These are phyloP conservation scores for Porites australiensis DNA, from an alignment of 64 coral and sea anemone genomes.

Conservation along the genomic window DNA sequence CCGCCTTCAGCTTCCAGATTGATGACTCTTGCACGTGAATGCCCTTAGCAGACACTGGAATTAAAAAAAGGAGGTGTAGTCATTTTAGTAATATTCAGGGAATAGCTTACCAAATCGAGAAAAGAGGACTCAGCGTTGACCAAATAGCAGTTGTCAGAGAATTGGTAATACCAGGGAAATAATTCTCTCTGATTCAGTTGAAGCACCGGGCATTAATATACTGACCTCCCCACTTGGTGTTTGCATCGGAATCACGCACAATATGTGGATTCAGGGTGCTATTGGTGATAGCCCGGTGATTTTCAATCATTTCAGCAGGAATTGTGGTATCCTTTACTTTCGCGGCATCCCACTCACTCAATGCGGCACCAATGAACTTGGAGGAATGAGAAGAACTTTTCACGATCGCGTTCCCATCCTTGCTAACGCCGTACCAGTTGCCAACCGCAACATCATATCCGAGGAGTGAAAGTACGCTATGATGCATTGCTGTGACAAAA, in stretches of 20 bases:
- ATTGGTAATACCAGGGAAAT: too few species aligned
- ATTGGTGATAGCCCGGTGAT: not conserved
- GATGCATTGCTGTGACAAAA: not conserved
- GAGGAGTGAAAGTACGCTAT: not conserved
- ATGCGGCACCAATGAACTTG: not conserved
- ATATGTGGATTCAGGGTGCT: not conserved
- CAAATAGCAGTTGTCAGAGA: too few species aligned
- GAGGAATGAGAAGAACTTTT: slow-evolving; percentile 4
- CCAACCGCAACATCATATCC: not conserved
- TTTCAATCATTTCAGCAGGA: not conserved
- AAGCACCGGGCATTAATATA: not conserved
- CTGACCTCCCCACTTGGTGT: slow-evolving; percentile 20
- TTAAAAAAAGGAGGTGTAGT: not conserved
- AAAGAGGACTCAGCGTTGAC: too few species aligned
- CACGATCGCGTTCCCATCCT: slow-evolving; percentile 11
- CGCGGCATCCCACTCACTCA: not conserved
- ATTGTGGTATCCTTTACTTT: slow-evolving; percentile 4
- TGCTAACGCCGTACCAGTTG: not conserved
- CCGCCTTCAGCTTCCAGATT: slow-evolving; percentile 13
- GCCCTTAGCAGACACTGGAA: slow-evolving; percentile 18
- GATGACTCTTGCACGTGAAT: slow-evolving; percentile 5
- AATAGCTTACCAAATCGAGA: too few species aligned
- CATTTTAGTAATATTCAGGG: too few species aligned
- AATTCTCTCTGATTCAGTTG: not conserved
- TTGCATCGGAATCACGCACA: not conserved